phyloP scores from a whole-genome alignment of 2,113 vertebrate genomes.

The Gasterosteus aculeatus region DNA sequence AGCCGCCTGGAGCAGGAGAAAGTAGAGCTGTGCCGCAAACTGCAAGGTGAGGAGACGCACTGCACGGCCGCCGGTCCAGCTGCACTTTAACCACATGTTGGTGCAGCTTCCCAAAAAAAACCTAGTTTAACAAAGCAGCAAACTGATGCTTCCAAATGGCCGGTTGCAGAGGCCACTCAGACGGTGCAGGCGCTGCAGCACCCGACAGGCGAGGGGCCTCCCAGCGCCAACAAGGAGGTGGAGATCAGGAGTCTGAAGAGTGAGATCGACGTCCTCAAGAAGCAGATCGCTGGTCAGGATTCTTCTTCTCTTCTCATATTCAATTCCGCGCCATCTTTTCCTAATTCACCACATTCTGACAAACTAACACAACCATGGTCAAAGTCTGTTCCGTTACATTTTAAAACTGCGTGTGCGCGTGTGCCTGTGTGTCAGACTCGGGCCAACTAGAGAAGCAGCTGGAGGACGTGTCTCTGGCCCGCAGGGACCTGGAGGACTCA shows the following conservation, averaged over 20 bases:
- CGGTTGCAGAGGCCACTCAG: slow-evolving; percentile 89
- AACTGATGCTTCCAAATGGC: slow-evolving; percentile 4
- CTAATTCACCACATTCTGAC: background rate
- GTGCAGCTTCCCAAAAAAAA: background rate
- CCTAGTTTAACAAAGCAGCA: background rate
- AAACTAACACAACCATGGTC: background rate
- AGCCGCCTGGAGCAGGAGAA: slow-evolving; percentile 96
- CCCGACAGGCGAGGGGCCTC: slow-evolving; percentile 83
- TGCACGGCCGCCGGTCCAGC: background rate
- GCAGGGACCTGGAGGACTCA: slow-evolving; percentile 90
- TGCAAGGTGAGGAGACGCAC: slow-evolving; percentile 85
- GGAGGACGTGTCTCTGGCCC: slow-evolving; percentile 87
- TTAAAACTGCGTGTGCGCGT: background rate
- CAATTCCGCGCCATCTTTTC: background rate
- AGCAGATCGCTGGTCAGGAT: slow-evolving; percentile 89
- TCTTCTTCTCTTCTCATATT: background rate
- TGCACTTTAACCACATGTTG: background rate
- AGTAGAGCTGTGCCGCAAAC: slow-evolving; percentile 93
- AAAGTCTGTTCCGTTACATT: background rate
- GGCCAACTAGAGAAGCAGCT: slow-evolving; percentile 90
- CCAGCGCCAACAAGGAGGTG: slow-evolving; percentile 87
- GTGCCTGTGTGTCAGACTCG: slow-evolving; percentile 80
- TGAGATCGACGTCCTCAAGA: slow-evolving; percentile 94
- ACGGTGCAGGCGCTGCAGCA: slow-evolving; percentile 93
- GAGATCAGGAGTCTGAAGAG: slow-evolving; percentile 95